phyloP scores from a whole-genome alignment of 2,888 invertebrate species.

The Drosophila siamana region DNA sequence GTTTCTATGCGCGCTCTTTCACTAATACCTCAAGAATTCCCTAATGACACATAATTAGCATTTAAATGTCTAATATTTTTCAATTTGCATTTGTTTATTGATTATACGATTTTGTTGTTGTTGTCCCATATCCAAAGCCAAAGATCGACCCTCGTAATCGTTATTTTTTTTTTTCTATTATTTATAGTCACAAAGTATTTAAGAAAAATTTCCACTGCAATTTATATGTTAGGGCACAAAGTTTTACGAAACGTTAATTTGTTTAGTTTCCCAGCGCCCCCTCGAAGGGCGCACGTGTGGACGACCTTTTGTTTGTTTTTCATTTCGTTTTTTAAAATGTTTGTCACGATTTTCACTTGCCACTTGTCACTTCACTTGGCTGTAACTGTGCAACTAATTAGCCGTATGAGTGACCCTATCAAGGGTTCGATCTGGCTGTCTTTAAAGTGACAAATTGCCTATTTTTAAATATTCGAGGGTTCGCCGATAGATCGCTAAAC shows the following conservation, averaged over 20 bases:
- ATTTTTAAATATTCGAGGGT: background rate
- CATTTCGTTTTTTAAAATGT: slow-evolving; percentile 25
- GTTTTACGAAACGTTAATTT: slow-evolving; percentile 58
- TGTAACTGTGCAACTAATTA: slow-evolving; percentile 27
- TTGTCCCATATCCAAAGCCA: slow-evolving; percentile 4
- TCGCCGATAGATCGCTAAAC: slow-evolving; percentile 1
- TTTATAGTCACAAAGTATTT: slow-evolving; percentile 11
- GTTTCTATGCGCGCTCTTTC: slow-evolving; percentile 32
- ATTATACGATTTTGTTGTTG: slow-evolving; percentile 18
- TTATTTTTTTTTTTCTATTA: slow-evolving; percentile 2
- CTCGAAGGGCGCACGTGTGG: slow-evolving; percentile 10
- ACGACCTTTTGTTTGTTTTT: slow-evolving; percentile 40
- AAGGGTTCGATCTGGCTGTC: background rate
- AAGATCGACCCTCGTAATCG: slow-evolving; percentile 27
- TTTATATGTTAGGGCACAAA: slow-evolving; percentile 54
- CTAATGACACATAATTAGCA: slow-evolving; percentile 9
- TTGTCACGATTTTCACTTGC: slow-evolving; percentile 41
- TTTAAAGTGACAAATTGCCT: background rate
- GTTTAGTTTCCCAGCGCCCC: slow-evolving; percentile 28
- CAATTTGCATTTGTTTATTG: slow-evolving; percentile 19
- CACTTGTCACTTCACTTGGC: slow-evolving; percentile 10
- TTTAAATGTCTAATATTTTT: slow-evolving; percentile 21
- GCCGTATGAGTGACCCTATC: slow-evolving; percentile 26
- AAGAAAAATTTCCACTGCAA: slow-evolving; percentile 57
- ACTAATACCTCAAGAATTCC: slow-evolving; percentile 10